Evolutionary conservation across 2,888 invertebrate species (phyloP), one percentile per base, ranked within the genome.

Genomic region (Augiades crinisus): DNA sequence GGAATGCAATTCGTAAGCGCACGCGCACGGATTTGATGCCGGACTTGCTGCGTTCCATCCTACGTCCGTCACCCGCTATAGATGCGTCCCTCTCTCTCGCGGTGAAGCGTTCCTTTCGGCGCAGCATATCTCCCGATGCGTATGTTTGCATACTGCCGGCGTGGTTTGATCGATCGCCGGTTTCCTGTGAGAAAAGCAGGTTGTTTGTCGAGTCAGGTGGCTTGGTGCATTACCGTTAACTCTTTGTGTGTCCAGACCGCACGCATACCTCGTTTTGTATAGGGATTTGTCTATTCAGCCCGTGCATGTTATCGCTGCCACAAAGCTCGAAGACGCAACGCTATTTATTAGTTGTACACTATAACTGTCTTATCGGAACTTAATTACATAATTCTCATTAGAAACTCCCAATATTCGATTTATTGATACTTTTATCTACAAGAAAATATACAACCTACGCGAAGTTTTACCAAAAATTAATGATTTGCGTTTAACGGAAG

Each of bases 1-100:
- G 84, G 78, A 84, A 84, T 83, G 81, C 81, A 84, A 86, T 84
- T 85, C 81, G 81, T 83, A 82, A 80, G 81, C 78, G 80, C 81
- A 81, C 78, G 81, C 81, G 83, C 81, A 80, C 73, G 68, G 77
- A 73, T 76, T 73, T 33, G 71, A 76, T 76, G 73, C 77, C 80
- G 80, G 81, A 81, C 78, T 78, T 73, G 64, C 67, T 74, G 70
- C 70, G 73, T 75, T 78, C 75, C 72, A 72, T 70, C 73, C 74
- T 67, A 65, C 71, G 68, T 47, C 63, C 63, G 68, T 64, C 62
- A 61, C 62, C 55, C 56, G 60, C 61, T 59, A 68, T 80, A 76
- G 63, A 63, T 63, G 60, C 65, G 67, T 78, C 83, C 72, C 65
- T 64, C 70, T 82, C 74, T 47, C 71, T 63, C 74, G 59, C 58